A percentile compares a stretch with the other conserved stretches of the same genome.
Evolutionary conservation across 35 echinoderm and acorn worm species (phyloP).

Genomic region (Apostichopus japonicus): DNA sequence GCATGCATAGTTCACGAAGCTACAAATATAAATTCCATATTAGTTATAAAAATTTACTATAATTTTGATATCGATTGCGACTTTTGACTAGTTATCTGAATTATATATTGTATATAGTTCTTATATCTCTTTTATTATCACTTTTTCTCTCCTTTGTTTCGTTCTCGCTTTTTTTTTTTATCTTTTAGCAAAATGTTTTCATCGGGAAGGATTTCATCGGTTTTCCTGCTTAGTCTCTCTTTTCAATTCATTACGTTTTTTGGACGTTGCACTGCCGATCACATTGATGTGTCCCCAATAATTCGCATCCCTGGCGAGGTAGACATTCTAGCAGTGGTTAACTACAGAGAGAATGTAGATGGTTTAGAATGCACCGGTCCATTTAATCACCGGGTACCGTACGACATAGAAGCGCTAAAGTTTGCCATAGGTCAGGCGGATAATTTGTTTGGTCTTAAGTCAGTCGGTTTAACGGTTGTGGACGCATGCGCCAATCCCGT

Average conservation of each 20-base stretch:
- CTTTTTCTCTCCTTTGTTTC: not conserved
- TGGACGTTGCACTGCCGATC: not conserved
- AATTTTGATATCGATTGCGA: too few relatives aligned
- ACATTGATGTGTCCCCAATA: not conserved
- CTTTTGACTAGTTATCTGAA: too few relatives aligned
- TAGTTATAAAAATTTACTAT: too few relatives aligned
- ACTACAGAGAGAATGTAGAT: constrained; percentile 4
- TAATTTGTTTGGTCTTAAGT: constrained; percentile 3
- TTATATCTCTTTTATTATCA: too few relatives aligned
- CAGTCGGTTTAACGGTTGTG: constrained; percentile 71
- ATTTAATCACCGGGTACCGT: not conserved
- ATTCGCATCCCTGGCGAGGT: constrained; percentile 24
- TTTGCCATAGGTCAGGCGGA: not conserved
- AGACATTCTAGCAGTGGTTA: constrained; percentile 31
- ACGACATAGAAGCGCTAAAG: constrained; percentile 35
- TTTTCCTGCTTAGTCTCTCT: not conserved
- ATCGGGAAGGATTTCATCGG: not conserved
- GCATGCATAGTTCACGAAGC: too few relatives aligned
- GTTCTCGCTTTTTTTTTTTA: not conserved
- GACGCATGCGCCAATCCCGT: constrained; percentile 67
- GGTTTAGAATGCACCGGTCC: constrained; percentile 14
- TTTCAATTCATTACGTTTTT: not conserved
- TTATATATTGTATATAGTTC: too few relatives aligned
- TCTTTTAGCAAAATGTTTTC: not conserved
- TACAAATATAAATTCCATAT: too few relatives aligned